Conservation (phyloP, 2,888 invertebrate genomes). For the Sarcophaga carnaria region DNA sequence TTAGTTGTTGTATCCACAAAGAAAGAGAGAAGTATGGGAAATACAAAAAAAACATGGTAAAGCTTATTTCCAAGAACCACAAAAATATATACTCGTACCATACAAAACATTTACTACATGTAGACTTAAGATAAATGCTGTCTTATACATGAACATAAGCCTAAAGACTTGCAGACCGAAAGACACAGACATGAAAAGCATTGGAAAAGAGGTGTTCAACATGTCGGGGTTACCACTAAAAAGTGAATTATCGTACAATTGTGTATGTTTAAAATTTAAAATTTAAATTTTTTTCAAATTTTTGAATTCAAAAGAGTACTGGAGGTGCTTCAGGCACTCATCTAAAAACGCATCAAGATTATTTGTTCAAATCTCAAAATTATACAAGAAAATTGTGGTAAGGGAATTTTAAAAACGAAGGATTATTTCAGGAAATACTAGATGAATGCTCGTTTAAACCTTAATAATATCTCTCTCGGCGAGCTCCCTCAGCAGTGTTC, state of each 20-base stretch:
- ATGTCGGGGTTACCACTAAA: neutral
- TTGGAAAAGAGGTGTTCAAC: neutral
- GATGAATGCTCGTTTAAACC: no score
- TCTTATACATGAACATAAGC: neutral
- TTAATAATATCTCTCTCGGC: no score
- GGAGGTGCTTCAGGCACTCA: no score
- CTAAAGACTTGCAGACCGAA: neutral
- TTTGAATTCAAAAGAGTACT: no score
- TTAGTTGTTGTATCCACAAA: neutral
- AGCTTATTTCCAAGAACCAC: conserved; percentile 63
- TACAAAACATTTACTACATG: neutral
- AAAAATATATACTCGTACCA: conserved; percentile 31
- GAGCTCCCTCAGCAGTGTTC: no score
- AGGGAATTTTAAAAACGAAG: no score
- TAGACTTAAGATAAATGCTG: neutral
- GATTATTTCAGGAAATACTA: no score
- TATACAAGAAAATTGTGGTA: no score
- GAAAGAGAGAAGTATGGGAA: neutral
- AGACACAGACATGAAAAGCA: neutral
- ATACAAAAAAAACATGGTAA: conserved; percentile 1
- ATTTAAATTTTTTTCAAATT: no score
- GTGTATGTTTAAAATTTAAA: neutral
- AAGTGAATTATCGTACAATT: neutral
- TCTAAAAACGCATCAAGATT: no score
- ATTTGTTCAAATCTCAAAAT: no score